A percentile compares a stretch with the other conserved stretches of the same genome.
Conservation (phyloP, 1,140 invertebrate genomes). For the Philotrypesis tridentata region DNA sequence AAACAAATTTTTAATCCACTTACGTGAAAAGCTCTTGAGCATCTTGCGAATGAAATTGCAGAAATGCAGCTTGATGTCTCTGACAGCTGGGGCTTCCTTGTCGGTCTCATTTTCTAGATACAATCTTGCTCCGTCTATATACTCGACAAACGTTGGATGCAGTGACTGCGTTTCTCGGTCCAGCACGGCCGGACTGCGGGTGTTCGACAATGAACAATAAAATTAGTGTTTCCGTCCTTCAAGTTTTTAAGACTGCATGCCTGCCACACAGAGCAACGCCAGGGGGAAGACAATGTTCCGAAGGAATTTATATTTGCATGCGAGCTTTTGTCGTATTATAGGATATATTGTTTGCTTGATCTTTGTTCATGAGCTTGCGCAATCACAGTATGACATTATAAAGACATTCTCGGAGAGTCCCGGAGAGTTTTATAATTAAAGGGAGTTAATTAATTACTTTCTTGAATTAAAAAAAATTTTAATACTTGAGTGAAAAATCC, state of each 20-base stretch:
- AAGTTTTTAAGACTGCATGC: neutral
- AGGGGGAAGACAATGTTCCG: neutral
- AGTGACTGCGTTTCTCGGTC: constrained; percentile 88
- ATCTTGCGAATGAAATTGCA: constrained; percentile 95
- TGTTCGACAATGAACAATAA: neutral
- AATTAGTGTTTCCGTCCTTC: neutral
- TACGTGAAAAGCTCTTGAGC: constrained; percentile 92
- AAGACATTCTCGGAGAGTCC: neutral
- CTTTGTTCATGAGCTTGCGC: neutral
- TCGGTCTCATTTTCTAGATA: constrained; percentile 94
- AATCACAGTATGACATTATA: neutral
- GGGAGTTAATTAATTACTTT: no score
- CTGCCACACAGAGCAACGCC: neutral
- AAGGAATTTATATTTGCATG: neutral
- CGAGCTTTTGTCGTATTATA: neutral
- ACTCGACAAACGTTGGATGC: constrained; percentile 92
- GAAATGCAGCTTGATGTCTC: constrained; percentile 94
- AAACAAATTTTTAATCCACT: constrained; percentile 67
- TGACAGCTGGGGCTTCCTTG: constrained; percentile 85
- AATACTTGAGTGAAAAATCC: no score
- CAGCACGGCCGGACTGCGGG: constrained; percentile 84
- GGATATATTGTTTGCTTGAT: neutral
- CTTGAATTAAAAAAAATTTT: no score
- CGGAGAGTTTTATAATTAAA: no score
- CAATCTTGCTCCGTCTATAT: constrained; percentile 93